Evolutionary conservation across 2,797 vertebrate species (phyloP).

Genomic region (Poecilia velifera): DNA sequence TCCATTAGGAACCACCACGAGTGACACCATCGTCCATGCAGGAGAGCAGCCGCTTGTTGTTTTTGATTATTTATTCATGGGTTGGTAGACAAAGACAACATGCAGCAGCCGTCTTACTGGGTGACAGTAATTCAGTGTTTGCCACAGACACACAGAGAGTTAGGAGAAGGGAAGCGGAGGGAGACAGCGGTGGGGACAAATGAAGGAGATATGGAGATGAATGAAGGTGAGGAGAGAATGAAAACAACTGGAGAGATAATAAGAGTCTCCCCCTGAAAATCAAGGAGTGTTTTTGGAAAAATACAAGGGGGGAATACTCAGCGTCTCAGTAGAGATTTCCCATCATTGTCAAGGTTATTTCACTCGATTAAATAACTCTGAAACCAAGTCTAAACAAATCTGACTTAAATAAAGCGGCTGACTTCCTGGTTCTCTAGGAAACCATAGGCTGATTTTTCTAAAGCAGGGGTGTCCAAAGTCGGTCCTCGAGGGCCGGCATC

Average conservation of each 20-base stretch:
- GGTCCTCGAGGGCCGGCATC: too few species aligned
- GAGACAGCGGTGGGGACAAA: slow-evolving; percentile 31
- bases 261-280: slow-evolving; percentile 38
- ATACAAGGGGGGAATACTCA: slow-evolving; percentile 7
- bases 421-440: neutral
- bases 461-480: too few species aligned
- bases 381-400: neutral
- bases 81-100: slow-evolving; percentile 69
- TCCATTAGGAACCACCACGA: slow-evolving; percentile 43
- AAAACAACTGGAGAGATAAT: slow-evolving; percentile 48
- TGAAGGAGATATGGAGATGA: slow-evolving; percentile 61
- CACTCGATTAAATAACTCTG: neutral
- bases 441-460: neutral
- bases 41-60: slow-evolving; percentile 62
- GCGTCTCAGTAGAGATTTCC: slow-evolving; percentile 2
- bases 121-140: slow-evolving; percentile 53
- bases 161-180: neutral
- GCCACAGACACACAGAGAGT: slow-evolving; percentile 10
- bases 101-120: slow-evolving; percentile 18
- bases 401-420: neutral
- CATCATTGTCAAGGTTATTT: neutral
- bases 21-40: slow-evolving; percentile 50
- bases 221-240: slow-evolving; percentile 41
- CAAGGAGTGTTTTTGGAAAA: slow-evolving; percentile 20
- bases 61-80: slow-evolving; percentile 80